Base-by-base conservation (phyloP, 2,113 vertebrate genomes). In the Dicerorhinus sumatrensis region DNA sequence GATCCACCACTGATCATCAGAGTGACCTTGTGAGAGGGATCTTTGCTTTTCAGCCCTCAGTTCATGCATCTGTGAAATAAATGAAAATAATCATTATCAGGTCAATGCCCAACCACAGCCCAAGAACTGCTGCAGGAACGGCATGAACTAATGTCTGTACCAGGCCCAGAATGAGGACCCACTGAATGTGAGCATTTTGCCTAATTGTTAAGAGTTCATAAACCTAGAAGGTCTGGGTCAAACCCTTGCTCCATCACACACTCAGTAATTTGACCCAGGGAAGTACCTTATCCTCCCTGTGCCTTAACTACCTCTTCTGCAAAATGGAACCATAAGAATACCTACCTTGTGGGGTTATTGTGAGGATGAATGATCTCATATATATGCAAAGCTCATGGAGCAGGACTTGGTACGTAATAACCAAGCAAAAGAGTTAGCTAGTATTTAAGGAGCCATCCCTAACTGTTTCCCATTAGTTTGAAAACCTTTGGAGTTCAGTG, bases 221-320 rank as follows among this genome's bases (percentile, higher is more conserved):
- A 65, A 58, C n/a, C 9, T 58, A 46, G 48, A 31, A 75, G 8
- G 2, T 25, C 16, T 33, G 31, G 6, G 3, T 58, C 54, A 84
- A 54, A 72, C 14, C 29, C 4, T 2, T 48, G 7, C 4, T 65
- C 27, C 10, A 54, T 54, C 21, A 29, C 3, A 0, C 0, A 42
- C 11, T 3, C 8, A 77, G 14, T 48, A 20, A 18, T 0, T 4
- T 76, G 36, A 90, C 16, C 36, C 23, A n/a, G 1, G 11, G 5
- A 86, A 82, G 20, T 54, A 2, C 14, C 31, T 63, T 29, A 39
- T 72, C 4, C 13, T 42, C 36, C 21, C 11, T 82, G 5, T 46
- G 51, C 31, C 33, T 96, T 14, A 72, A 33, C 48, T 62, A 80
- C 36, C 25, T 89, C 31, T 79, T 62, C 62, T 72, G 1, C 39